Conservation (phyloP, 2,797 vertebrate genomes). For the Anisognathus igniventris region DNA sequence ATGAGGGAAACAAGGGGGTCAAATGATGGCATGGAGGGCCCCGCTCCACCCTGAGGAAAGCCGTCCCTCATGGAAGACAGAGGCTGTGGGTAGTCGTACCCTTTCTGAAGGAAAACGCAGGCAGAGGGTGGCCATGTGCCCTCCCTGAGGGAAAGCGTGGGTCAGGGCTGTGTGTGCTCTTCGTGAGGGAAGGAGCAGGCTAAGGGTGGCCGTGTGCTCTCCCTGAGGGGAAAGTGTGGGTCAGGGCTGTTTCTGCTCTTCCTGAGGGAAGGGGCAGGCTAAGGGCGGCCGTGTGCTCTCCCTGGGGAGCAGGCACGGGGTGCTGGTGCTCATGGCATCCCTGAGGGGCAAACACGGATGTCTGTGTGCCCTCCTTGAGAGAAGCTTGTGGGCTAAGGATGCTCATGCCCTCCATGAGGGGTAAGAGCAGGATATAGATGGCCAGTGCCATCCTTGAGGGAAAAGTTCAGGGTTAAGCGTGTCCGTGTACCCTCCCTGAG, state of each 20-base stretch:
- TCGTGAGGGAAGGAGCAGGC: no score
- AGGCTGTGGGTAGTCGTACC: no score
- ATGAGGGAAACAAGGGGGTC: fast-evolving
- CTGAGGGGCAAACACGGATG: background rate
- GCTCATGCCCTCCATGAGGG: no score
- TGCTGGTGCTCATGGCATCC: background rate
- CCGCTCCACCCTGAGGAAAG: background rate
- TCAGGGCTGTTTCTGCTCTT: background rate
- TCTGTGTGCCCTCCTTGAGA: background rate
- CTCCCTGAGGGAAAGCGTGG: background rate
- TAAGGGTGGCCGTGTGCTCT: background rate
- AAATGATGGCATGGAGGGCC: fast-evolving
- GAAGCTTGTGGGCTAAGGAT: background rate
- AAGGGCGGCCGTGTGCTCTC: background rate
- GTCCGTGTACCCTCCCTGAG: no score
- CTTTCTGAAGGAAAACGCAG: fast-evolving
- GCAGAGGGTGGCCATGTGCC: fast-evolving
- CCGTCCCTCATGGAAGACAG: background rate
- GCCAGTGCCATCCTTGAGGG: no score
- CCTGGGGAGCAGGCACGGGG: background rate
- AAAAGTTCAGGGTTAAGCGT: no score
- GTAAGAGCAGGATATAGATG: no score
- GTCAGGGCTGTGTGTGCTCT: background rate
- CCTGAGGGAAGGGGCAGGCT: background rate
- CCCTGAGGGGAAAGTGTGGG: background rate